Evolutionary conservation across 2,113 vertebrate genomes (phyloP), one percentile per base, ranked within the genome.

Genomic region (Progne subis): DNA sequence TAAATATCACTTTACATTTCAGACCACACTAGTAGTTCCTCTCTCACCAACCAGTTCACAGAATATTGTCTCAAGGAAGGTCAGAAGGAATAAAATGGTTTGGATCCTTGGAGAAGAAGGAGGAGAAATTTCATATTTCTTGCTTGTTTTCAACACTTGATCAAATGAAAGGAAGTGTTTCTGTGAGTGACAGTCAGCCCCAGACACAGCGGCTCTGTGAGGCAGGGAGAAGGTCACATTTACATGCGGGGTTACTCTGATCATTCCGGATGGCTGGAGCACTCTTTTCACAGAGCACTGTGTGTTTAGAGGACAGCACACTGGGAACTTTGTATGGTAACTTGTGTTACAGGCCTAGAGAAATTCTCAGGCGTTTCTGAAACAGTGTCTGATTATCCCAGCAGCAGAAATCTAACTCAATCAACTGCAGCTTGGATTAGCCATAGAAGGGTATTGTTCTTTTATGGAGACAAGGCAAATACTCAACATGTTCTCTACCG

Each of bases 181-280:
- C 88, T 79, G 77, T 96, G 92, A 97, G 87, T 91, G 93, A 95
- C 92, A 94, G 95, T 11, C 23, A 14, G 92, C 82, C 49, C 79
- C 67, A 95, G 87, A 95, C 94, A 96, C 92, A 95, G 87, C 0
- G 41, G 78, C 92, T 97, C 95, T 96, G 92, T 97, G 82, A 96
- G 91, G 94, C 75, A 92, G 79, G 56, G 57, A 95, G 91, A 97
- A 96, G 92, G 95, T 92, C 90, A 96, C 88, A 97, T 97, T 97
- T 97, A 96, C 95, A 97, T 96, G 82, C 6, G 6, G 94, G 92
- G 93, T 97, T 96, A 97, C 79, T 88, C 85, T 88, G 92, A 95
- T 97, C 94, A 91, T 97, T 96, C 91, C 50, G 34, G 96, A 97
- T 86, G 91, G 92, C 81, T 97, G 93, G 68, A 94, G 44, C 61